These are phyloP conservation scores for Stegastes partitus DNA, from an alignment of 2,113 vertebrate species.

Conservation along the genomic window DNA sequence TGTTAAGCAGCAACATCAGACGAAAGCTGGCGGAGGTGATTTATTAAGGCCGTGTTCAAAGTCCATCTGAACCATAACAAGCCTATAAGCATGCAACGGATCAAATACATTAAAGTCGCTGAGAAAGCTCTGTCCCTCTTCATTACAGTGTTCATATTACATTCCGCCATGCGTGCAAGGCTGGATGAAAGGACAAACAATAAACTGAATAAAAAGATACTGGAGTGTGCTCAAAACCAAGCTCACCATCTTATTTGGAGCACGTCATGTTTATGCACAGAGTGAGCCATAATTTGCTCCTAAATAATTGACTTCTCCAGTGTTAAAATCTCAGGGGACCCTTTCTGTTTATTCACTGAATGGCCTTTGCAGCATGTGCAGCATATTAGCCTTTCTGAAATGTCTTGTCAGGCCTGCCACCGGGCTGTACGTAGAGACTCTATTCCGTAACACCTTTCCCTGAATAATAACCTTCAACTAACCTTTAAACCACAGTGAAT, in stretches of 20 bases:
- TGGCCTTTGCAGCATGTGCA: slow-evolving; percentile 85
- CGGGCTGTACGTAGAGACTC: slow-evolving; percentile 78
- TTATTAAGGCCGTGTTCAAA: slow-evolving; percentile 79
- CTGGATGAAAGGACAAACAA: slow-evolving; percentile 65
- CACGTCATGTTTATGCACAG: slow-evolving; percentile 74
- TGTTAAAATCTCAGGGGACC: slow-evolving; percentile 90
- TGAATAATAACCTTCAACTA: slow-evolving; percentile 98
- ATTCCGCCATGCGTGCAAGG: slow-evolving; percentile 62
- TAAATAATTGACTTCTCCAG: slow-evolving; percentile 92
- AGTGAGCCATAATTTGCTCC: slow-evolving; percentile 88
- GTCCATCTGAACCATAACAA: slow-evolving; percentile 79
- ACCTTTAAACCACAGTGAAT: slow-evolving; percentile 95
- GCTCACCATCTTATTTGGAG: slow-evolving; percentile 78
- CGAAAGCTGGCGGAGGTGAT: slow-evolving; percentile 78
- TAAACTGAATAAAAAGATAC: slow-evolving; percentile 56
- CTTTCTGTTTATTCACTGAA: slow-evolving; percentile 85
- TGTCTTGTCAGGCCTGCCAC: slow-evolving; percentile 87
- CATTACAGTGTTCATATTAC: slow-evolving; percentile 75
- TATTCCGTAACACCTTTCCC: slow-evolving; percentile 71
- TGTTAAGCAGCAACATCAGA: slow-evolving; percentile 79
- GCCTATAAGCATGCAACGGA: slow-evolving; percentile 74
- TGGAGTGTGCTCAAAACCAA: slow-evolving; percentile 68
- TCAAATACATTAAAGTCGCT: slow-evolving; percentile 76
- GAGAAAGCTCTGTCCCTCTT: slow-evolving; percentile 68
- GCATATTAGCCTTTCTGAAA: slow-evolving; percentile 92